phyloP scores from a whole-genome alignment of 2,797 vertebrate species.

The Hydrophis major region DNA sequence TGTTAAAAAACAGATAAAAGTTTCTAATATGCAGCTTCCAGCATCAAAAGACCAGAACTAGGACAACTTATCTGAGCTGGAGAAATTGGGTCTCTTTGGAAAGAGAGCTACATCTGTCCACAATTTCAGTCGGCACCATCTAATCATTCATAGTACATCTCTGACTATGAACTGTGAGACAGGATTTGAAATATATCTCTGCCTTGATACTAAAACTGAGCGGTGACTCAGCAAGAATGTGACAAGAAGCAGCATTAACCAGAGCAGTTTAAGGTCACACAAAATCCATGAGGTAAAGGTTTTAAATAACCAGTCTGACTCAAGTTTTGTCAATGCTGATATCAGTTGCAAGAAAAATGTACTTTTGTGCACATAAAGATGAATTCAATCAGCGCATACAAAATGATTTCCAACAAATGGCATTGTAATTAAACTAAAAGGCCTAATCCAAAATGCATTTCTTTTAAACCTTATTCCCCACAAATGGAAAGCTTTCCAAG shows the following conservation, averaged over 20 bases:
- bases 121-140: background rate
- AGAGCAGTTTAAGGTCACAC: background rate
- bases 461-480: background rate
- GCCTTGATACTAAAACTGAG: constrained; percentile 25
- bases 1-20: background rate
- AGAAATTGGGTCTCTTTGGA: constrained; percentile 7
- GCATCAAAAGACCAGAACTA: background rate
- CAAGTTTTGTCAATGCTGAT: background rate
- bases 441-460: background rate
- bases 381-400: background rate
- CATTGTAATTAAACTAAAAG: background rate
- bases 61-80: constrained; percentile 1
- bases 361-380: background rate
- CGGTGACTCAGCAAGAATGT: constrained; percentile 9
- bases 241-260: background rate
- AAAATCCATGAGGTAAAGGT: background rate
- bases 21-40: background rate
- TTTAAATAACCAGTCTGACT: background rate
- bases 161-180: background rate
- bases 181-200: background rate
- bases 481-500: background rate
- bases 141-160: background rate
- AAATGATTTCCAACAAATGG: background rate
- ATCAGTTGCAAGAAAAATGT: constrained; percentile 1
- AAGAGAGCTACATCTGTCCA: background rate